A percentile compares a stretch with the other conserved stretches of the same genome.
Evolutionary conservation across 1,140 invertebrate genomes (phyloP).

Genomic region (Acromyrmex echinatior): DNA sequence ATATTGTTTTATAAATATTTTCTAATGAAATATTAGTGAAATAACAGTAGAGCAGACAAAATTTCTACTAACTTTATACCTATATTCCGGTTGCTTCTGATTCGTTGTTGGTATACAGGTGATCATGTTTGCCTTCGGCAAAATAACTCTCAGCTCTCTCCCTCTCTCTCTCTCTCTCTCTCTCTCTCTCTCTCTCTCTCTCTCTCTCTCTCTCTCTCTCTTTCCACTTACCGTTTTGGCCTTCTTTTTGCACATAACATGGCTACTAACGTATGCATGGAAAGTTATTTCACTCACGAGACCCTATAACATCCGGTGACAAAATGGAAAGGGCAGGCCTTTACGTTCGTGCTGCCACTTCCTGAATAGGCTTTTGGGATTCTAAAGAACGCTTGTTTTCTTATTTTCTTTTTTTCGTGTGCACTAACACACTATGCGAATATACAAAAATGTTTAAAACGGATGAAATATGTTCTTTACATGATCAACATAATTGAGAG

Average conservation of each 20-base stretch:
- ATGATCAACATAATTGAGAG: background rate
- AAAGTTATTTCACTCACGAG: slow-evolving; percentile 61
- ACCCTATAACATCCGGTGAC: slow-evolving; percentile 63
- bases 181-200: background rate
- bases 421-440: background rate
- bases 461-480: background rate
- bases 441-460: slow-evolving; percentile 37
- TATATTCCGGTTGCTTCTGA: background rate
- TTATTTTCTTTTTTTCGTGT: slow-evolving; percentile 13
- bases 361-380: slow-evolving; percentile 63
- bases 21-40: background rate
- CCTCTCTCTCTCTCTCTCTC: too few relatives aligned
- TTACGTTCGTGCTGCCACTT: slow-evolving; percentile 57
- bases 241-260: slow-evolving; percentile 53
- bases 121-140: slow-evolving; percentile 28
- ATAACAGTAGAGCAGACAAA: background rate
- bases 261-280: slow-evolving; percentile 74
- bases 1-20: background rate
- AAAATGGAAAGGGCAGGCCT: slow-evolving; percentile 47
- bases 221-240: background rate
- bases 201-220: background rate
- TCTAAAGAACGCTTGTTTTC: slow-evolving; percentile 42
- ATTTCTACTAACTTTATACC: background rate
- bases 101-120: background rate
- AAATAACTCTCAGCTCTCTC: slow-evolving; percentile 24